A percentile compares a stretch with the other conserved stretches of the same genome.
Evolutionary conservation across 2,797 vertebrate species (phyloP).

Genomic region (Ctenochaetus hawaiiensis): DNA sequence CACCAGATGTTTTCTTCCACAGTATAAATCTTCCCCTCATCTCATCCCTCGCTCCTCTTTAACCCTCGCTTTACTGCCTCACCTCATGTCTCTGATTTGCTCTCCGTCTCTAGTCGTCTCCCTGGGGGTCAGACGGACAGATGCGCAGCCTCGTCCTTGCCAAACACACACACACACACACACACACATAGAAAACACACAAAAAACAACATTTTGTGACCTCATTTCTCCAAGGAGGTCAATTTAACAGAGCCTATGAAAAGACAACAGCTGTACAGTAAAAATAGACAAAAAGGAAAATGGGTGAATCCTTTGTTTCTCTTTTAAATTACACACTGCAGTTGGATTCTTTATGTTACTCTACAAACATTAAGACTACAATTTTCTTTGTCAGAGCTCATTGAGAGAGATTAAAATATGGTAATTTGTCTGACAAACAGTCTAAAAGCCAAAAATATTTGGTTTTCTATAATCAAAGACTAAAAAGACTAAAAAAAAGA

Average conservation of each 20-base stretch:
- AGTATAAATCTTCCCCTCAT: constrained; percentile 33
- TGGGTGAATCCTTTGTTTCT: not conserved
- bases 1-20: constrained; percentile 68
- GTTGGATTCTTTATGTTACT: not conserved
- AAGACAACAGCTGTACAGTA: constrained; percentile 60
- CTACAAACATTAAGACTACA: not conserved
- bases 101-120: constrained; percentile 42
- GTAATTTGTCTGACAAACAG: too few relatives aligned
- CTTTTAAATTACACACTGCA: not conserved
- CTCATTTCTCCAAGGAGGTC: constrained; percentile 62
- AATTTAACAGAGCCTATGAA: constrained; percentile 47
- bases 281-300: constrained; percentile 17
- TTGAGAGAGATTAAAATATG: too few relatives aligned
- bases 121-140: constrained; percentile 68
- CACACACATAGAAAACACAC: constrained; percentile 14
- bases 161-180: constrained; percentile 19
- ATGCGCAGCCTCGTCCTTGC: constrained; percentile 50
- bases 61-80: constrained; percentile 54
- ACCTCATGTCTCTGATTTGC: constrained; percentile 53
- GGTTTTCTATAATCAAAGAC: too few relatives aligned
- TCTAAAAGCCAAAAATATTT: too few relatives aligned
- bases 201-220: constrained; percentile 37
- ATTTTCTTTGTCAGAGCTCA: not conserved
- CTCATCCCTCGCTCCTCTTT: constrained; percentile 54
- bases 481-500: too few relatives aligned